These are phyloP conservation scores for Indicator maculatus DNA, from an alignment of 2,113 vertebrate species.

Conservation along the genomic window DNA sequence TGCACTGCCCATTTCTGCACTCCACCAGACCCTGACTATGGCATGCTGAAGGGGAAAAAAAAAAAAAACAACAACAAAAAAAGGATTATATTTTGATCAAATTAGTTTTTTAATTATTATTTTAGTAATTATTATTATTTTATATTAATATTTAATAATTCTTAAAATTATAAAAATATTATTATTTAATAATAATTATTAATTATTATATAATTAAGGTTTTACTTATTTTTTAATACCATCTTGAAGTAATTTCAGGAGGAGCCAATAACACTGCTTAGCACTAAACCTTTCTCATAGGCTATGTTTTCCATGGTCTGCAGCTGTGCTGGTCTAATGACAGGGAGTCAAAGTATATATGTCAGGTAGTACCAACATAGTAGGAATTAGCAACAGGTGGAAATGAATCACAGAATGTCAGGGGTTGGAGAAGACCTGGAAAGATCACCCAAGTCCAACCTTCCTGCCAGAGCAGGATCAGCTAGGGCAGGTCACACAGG, in stretches of 20 bases:
- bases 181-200: too few species aligned
- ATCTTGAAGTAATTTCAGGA: background rate
- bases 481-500: too few species aligned
- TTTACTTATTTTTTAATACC: background rate
- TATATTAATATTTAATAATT: too few species aligned
- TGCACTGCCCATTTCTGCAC: conserved; percentile 88
- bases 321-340: background rate
- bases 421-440: too few species aligned
- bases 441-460: too few species aligned
- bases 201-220: too few species aligned
- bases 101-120: too few species aligned
- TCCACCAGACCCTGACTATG: conserved; percentile 90
- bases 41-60: conserved; percentile 78
- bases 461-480: too few species aligned
- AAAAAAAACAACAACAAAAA: background rate
- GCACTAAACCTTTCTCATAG: background rate
- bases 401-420: background rate
- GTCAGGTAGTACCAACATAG: background rate
- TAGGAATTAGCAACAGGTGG: background rate
- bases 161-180: too few species aligned
- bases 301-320: background rate
- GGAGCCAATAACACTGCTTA: background rate
- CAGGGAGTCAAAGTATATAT: background rate
- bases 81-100: background rate
- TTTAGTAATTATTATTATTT: too few species aligned